Conservation (phyloP, 2,113 vertebrate genomes). For the Felis chaus region DNA sequence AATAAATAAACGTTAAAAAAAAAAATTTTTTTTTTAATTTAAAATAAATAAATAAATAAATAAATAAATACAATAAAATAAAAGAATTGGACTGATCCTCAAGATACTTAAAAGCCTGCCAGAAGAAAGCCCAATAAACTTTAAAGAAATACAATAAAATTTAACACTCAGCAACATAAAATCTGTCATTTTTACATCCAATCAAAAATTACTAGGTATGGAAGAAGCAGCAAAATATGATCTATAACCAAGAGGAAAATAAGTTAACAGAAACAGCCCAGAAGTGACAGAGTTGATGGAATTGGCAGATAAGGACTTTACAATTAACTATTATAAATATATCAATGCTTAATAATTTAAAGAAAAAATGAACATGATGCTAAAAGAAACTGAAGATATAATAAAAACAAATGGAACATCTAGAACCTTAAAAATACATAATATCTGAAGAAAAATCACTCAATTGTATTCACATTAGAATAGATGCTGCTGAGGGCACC, state of each 20-base stretch:
- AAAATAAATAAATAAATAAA: no score
- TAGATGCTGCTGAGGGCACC: neutral
- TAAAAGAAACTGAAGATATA: neutral
- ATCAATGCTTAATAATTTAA: neutral
- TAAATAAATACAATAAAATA: no score
- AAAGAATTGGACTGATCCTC: neutral
- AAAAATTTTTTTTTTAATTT: no score
- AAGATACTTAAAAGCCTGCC: neutral
- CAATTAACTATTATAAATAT: neutral
- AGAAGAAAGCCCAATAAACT: neutral
- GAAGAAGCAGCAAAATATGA: neutral
- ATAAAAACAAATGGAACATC: neutral
- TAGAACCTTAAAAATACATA: neutral
- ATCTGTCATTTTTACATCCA: neutral
- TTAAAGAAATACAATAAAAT: slow-evolving; percentile 3
- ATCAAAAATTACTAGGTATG: neutral
- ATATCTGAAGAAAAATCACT: neutral
- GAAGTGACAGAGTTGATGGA: neutral
- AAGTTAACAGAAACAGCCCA: neutral
- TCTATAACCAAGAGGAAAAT: neutral
- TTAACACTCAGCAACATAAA: neutral
- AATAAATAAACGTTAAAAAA: no score
- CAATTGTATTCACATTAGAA: neutral
- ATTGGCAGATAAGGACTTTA: neutral
- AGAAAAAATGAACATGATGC: neutral